Base-by-base conservation (phyloP, 37 sponge, comb jelly and placozoan species). In the Halichondria panicea region DNA sequence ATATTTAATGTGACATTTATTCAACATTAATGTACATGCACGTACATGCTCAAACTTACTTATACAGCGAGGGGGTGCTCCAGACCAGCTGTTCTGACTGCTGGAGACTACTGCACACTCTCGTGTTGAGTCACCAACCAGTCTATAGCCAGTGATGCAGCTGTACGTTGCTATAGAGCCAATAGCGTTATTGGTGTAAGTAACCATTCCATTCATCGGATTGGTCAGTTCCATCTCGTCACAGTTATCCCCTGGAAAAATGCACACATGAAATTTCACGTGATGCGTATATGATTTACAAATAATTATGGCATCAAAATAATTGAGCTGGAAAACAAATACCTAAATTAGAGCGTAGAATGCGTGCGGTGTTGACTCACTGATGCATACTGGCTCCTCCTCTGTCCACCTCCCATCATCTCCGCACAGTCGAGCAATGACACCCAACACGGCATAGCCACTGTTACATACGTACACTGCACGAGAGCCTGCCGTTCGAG, bases 81-180 rank as follows among this genome's bases (percentile, higher is more conserved):
- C 56, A 55, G 25, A 27, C 56, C 56, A 55, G n/a, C n/a, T n/a
- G n/a, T n/a, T n/a, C n/a, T n/a, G n/a, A n/a, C n/a, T n/a, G n/a
- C n/a, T n/a, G n/a, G n/a, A n/a, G n/a, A n/a, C n/a, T n/a, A n/a
- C 55, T 62, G 43, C 89, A 88, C n/a, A n/a, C 31, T 15, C 37
- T 55, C 79, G 63, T 1, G 24, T 36, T 11, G 7, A n/a, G n/a
- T 31, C 36, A 24, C 88, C 88, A 28, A 69, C 43, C 36, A 87
- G 43, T 7, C 24, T 21, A 41, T 71, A 81, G 27, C 88, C 81
- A 19, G 11, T 42, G 35, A 52, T 35, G 61, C 88, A 87, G 42
- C 24, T 33, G 74, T 87, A 81, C 9, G 60, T 61, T 38, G 81
- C 81, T 12, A 60, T 11, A 0, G 81, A 87, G 5, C 88, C 88